phyloP scores from a whole-genome alignment of 2,797 vertebrate species.

The Siniperca scherzeri region DNA sequence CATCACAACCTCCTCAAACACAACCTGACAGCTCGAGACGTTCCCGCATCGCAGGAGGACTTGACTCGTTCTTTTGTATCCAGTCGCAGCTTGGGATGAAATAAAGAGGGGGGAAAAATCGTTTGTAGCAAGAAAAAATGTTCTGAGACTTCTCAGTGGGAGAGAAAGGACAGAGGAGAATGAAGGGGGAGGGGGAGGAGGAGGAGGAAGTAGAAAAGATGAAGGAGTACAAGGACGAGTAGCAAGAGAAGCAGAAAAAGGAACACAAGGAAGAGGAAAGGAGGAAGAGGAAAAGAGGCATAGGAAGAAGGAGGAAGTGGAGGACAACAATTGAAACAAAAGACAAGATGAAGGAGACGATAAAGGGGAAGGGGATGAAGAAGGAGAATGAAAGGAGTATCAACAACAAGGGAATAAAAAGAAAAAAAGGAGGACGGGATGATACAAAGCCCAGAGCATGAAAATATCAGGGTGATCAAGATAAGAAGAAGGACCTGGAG shows the following conservation, averaged over 20 bases:
- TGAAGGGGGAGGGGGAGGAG: too few relatives aligned
- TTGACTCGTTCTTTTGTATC: slow-evolving; percentile 9
- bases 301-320: too few relatives aligned
- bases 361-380: neutral
- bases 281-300: neutral
- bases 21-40: slow-evolving; percentile 60
- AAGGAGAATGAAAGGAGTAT: neutral
- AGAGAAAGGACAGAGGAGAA: neutral
- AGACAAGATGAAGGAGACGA: neutral
- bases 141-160: neutral
- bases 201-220: neutral
- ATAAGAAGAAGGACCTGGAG: neutral
- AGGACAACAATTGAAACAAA: neutral
- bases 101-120: slow-evolving; percentile 8
- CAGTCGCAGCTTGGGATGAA: neutral
- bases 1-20: slow-evolving; percentile 44
- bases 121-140: neutral
- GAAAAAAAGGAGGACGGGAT: neutral
- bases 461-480: neutral
- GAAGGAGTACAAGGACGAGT: neutral
- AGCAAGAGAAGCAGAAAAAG: neutral
- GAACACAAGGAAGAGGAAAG: neutral
- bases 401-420: neutral
- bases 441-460: neutral
- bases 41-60: slow-evolving; percentile 24